A percentile compares a stretch with the other conserved stretches of the same genome.
Conservation (phyloP, 2,888 invertebrate genomes). For the Sphaeridia pumilis region DNA sequence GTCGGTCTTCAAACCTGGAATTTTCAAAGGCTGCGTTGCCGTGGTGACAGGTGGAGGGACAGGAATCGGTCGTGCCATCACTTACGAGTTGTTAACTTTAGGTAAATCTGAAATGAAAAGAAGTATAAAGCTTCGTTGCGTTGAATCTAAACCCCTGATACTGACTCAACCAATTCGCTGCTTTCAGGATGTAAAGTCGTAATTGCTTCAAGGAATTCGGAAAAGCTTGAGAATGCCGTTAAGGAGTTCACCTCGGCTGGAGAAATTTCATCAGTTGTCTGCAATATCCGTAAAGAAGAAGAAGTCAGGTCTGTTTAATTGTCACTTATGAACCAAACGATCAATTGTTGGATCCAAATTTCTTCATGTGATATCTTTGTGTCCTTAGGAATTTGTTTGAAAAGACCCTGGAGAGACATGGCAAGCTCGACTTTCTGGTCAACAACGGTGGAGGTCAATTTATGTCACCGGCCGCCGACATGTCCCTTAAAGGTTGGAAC, state of each 20-base stretch:
- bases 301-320: conserved; percentile 41
- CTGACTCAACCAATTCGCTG: too few relatives aligned
- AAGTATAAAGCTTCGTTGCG: too few relatives aligned
- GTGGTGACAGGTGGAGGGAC: conserved; percentile 45
- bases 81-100: conserved; percentile 38
- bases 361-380: too few relatives aligned
- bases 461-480: conserved; percentile 39
- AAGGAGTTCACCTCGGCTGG: conserved; percentile 37
- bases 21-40: conserved; percentile 42
- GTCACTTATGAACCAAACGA: too few relatives aligned
- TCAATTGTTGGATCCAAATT: too few relatives aligned
- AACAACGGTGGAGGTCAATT: conserved; percentile 47
- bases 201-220: conserved; percentile 43
- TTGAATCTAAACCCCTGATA: too few relatives aligned
- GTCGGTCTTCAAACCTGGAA: conserved; percentile 40
- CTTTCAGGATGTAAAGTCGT: conserved; percentile 43
- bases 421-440: conserved; percentile 42
- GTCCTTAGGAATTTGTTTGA: conserved; percentile 9
- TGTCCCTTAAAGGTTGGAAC: conserved; percentile 43
- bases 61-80: conserved; percentile 43
- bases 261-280: conserved; percentile 39
- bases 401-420: conserved; percentile 39
- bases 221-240: conserved; percentile 39
- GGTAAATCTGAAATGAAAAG: too few relatives aligned
- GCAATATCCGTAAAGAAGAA: conserved; percentile 44